Evolutionary conservation across 2,888 invertebrate genomes (phyloP).

Genomic region (Drosophila quinaria): DNA sequence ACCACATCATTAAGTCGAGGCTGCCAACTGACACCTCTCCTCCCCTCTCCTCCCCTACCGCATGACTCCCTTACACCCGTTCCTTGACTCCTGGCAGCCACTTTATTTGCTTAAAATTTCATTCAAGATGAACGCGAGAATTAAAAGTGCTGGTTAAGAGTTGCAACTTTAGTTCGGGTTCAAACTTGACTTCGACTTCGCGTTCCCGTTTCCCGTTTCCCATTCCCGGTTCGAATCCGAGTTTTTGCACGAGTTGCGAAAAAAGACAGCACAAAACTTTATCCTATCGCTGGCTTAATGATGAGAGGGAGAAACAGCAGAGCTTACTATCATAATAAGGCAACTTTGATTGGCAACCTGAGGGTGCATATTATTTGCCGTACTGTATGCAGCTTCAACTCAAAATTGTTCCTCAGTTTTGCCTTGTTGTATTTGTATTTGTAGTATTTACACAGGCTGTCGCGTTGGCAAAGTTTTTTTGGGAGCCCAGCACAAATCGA

Average conservation of each 20-base stretch:
- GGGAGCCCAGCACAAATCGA: conserved; percentile 61
- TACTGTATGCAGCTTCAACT: conserved; percentile 33
- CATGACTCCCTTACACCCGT: background rate
- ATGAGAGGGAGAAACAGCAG: background rate
- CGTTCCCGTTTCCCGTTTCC: background rate
- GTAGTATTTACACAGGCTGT: conserved; percentile 74
- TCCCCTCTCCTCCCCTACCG: too few relatives aligned
- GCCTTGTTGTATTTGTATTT: background rate
- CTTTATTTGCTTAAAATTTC: conserved; percentile 74
- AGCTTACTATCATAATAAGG: conserved; percentile 40
- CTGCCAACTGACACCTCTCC: conserved; percentile 15
- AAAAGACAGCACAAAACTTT: conserved; percentile 44
- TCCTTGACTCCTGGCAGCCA: conserved; percentile 18
- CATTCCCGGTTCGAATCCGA: background rate
- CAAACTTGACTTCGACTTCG: background rate
- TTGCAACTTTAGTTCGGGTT: conserved; percentile 8
- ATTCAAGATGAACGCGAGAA: conserved; percentile 61
- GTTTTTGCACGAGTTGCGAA: conserved; percentile 39
- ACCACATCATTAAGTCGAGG: conserved; percentile 72
- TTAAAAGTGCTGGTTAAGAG: conserved; percentile 73
- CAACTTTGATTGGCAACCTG: conserved; percentile 65
- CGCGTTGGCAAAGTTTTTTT: conserved; percentile 64
- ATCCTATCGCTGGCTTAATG: background rate
- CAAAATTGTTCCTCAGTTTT: background rate
- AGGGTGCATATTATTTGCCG: conserved; percentile 62